A percentile compares a stretch with the other conserved stretches of the same genome.
These are phyloP conservation scores for Cryptocephalus primarius DNA, from an alignment of 2,888 invertebrate genomes.

Conservation along the genomic window DNA sequence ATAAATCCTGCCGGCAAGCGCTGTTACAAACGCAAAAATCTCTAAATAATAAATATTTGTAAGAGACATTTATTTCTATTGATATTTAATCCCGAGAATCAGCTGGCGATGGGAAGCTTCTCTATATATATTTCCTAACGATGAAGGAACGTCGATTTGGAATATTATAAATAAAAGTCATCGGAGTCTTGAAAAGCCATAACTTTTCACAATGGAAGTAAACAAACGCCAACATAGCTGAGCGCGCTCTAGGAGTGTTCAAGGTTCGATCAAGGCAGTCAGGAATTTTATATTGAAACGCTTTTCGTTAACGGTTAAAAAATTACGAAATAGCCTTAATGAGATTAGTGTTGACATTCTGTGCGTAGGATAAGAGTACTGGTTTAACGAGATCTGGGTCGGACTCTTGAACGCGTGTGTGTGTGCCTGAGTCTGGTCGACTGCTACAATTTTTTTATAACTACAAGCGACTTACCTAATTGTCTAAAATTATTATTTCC, in stretches of 20 bases:
- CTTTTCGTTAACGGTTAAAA: constrained; percentile 10
- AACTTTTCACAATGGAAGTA: constrained; percentile 9
- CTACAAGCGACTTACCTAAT: background rate
- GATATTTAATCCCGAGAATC: too few species aligned
- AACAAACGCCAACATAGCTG: constrained; percentile 10
- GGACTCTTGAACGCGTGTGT: background rate
- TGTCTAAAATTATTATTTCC: constrained; percentile 2
- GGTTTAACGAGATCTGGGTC: constrained; percentile 4
- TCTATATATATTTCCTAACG: background rate
- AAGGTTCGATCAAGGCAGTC: constrained; percentile 9
- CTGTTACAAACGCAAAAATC: too few species aligned
- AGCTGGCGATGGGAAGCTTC: too few species aligned
- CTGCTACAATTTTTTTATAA: too few species aligned
- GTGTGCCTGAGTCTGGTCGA: too few species aligned
- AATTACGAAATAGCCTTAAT: constrained; percentile 7
- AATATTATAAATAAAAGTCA: constrained; percentile 12
- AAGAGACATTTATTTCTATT: too few species aligned
- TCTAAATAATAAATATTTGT: too few species aligned
- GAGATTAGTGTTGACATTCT: constrained; percentile 7
- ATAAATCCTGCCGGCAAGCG: too few species aligned
- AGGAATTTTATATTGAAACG: constrained; percentile 7
- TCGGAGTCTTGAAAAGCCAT: constrained; percentile 4
- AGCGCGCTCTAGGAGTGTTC: constrained; percentile 8
- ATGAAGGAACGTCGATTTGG: background rate
- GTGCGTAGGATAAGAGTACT: constrained; percentile 4